A percentile compares a stretch with the other conserved stretches of the same genome.
phyloP scores from a whole-genome alignment of 1,140 invertebrate species.

The Choristoneura fumiferana region DNA sequence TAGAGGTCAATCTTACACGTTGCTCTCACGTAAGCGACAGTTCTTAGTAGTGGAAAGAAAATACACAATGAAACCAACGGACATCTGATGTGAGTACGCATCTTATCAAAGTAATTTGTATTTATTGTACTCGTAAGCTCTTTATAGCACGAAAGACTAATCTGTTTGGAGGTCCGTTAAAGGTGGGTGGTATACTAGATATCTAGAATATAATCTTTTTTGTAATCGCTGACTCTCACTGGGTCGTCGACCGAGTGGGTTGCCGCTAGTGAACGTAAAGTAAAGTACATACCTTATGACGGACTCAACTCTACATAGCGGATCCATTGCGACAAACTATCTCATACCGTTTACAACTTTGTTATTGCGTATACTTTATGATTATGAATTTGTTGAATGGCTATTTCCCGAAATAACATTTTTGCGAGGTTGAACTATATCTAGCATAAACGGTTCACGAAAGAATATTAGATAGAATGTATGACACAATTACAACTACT shows the following conservation, averaged over 20 bases:
- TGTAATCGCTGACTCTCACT: constrained; percentile 49
- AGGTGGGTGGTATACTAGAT: background rate
- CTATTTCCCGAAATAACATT: too few relatives aligned
- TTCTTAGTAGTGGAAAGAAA: too few relatives aligned
- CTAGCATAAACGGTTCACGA: too few relatives aligned
- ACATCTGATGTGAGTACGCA: too few relatives aligned
- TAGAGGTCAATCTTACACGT: too few relatives aligned
- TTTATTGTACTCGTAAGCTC: background rate
- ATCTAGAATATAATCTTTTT: constrained; percentile 51
- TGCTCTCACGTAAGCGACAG: too few relatives aligned
- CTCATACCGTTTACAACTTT: constrained; percentile 29
- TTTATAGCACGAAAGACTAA: constrained; percentile 1
- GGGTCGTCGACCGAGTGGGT: constrained; percentile 65
- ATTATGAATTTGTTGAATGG: constrained; percentile 15
- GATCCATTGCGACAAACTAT: constrained; percentile 46
- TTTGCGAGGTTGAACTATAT: too few relatives aligned
- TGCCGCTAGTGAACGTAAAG: constrained; percentile 31
- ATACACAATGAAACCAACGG: too few relatives aligned
- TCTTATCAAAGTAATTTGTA: constrained; percentile 1
- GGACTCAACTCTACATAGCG: constrained; percentile 47
- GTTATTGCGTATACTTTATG: background rate
- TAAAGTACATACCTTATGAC: too few relatives aligned
- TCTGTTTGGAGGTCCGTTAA: background rate
- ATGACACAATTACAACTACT: too few relatives aligned
- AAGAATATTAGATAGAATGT: too few relatives aligned